Evolutionary conservation across 2,113 vertebrate genomes (phyloP).

Genomic region (Hepsetus odoe): DNA sequence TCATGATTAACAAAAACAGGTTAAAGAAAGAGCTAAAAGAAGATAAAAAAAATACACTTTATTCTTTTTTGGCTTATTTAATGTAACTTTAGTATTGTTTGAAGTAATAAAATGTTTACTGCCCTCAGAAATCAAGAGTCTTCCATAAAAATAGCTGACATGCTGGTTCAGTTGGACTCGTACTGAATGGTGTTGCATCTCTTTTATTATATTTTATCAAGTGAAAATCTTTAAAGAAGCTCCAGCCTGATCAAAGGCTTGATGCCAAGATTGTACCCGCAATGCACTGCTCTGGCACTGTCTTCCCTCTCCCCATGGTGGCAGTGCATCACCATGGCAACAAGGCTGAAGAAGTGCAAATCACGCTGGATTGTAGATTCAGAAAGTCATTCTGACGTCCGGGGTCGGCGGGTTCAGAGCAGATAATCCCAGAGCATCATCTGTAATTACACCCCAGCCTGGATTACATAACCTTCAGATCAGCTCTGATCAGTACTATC

Average conservation of each 20-base stretch:
- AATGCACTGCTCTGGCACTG: slow-evolving; percentile 39
- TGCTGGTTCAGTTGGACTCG: too few species aligned
- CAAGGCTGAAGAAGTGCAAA: slow-evolving; percentile 26
- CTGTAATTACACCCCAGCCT: not conserved
- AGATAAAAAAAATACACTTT: too few species aligned
- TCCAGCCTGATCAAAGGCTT: not conserved
- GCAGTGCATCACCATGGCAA: slow-evolving; percentile 40
- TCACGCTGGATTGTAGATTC: not conserved
- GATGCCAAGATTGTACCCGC: slow-evolving; percentile 35
- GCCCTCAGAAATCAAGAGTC: too few species aligned
- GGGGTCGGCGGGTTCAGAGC: not conserved
- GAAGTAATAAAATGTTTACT: too few species aligned
- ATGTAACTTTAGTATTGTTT: too few species aligned
- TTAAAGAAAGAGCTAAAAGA: too few species aligned
- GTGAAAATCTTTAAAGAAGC: too few species aligned
- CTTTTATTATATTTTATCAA: too few species aligned
- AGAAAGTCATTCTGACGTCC: not conserved
- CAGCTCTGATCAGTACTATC: not conserved
- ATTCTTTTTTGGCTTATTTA: too few species aligned
- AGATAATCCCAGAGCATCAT: not conserved
- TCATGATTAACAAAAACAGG: too few species aligned
- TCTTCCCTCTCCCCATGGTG: slow-evolving; percentile 20
- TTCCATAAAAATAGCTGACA: too few species aligned
- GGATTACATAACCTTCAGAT: not conserved
- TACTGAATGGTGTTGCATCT: too few species aligned